Evolutionary conservation across 2,113 vertebrate genomes (phyloP), one percentile per base, ranked within the genome.

Genomic region (Geococcyx californianus): DNA sequence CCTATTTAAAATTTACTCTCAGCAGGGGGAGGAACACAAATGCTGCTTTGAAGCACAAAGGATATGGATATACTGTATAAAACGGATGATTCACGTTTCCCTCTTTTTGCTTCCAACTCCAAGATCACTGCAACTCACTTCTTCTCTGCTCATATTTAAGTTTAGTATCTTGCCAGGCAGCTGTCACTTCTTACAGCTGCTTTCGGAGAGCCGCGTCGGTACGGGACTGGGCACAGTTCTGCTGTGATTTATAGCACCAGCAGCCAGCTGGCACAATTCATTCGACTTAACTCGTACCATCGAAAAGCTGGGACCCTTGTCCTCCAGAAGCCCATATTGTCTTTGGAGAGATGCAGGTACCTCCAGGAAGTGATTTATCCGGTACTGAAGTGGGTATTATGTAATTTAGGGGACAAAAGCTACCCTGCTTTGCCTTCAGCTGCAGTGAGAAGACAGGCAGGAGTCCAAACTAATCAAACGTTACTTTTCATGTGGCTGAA

Each of bases 181-280:
- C 90, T 95, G 94, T 91, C 93, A 95, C 55, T 93, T 95, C 74
- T 90, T 52, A 69, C 87, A 91, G 67, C 67, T 85, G 36, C 89
- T 94, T 69, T 83, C 36, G 52, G 67, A 85, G 82, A 84, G 63
- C 78, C 77, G 51, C 76, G 74, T 79, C 2, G 0, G 49, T 73
- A 88, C 1, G 3, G 69, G 77, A 78, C 66, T 24, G 67, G 59
- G 89, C 84, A 79, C 66, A 79, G 85, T 28, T 42, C 54, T 0
- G 0, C 49, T 87, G 67, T 91, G 91, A 95, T 95, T 93, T 93
- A 83, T 70, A 66, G 74, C 40, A 64, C 36, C 69, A 70, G 66
- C 77, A 82, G 62, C 21, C 54, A n/a, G 33, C 56, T 94, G 66
- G 87, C 8, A 7, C 78, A 84, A 91, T 68, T 91, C 38, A 47